Evolutionary conservation across 2,888 invertebrate genomes (phyloP), one percentile per base, ranked within the genome.

Genomic region (Sesia apiformis): DNA sequence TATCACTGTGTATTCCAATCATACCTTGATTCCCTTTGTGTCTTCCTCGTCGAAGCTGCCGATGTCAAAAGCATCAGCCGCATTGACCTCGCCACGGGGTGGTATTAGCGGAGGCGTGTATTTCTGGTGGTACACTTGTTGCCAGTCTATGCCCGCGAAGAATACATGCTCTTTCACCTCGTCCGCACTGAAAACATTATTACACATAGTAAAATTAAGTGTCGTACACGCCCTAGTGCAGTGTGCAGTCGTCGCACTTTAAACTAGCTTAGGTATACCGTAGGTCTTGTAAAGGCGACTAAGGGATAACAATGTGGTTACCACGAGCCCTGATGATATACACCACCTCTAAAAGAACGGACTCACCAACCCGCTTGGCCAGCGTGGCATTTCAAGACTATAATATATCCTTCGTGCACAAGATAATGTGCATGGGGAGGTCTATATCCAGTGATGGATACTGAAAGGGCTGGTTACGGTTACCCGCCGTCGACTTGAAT

Each of bases 1-100:
- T 23, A 23, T 23, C 23, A 23, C 23, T 23, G 23, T 23, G 23
- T 23, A 23, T 23, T 23, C 23, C 23, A 23, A 23, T 2, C 23
- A 23, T 72, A 95, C 95, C 92, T 98, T 98, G 71, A 99, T 98
- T 61, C 99, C 99, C 85, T 99, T 99, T 40, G 99, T 99, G 79
- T 99, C 99, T 81, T 99, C 99, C 78, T 99, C 99, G 77, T 99
- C 99, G 84, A 99, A 99, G 63, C 98, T 98, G 61, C 99, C 99
- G 75, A 99, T 99, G 80, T 99, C 99, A 84, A 99, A 99, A 39
- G 99, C 99, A 84, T 99, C 99, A 0, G 99, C 99, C 3, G 99
- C 99, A 86, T 99, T 99, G 40, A 99, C 99, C 85, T 99, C 99
- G 3, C 99, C 99, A 58, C 99, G 92, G 4, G 99, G 99, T 53